Conservation (phyloP, 2,113 vertebrate genomes). For the Gambusia affinis region DNA sequence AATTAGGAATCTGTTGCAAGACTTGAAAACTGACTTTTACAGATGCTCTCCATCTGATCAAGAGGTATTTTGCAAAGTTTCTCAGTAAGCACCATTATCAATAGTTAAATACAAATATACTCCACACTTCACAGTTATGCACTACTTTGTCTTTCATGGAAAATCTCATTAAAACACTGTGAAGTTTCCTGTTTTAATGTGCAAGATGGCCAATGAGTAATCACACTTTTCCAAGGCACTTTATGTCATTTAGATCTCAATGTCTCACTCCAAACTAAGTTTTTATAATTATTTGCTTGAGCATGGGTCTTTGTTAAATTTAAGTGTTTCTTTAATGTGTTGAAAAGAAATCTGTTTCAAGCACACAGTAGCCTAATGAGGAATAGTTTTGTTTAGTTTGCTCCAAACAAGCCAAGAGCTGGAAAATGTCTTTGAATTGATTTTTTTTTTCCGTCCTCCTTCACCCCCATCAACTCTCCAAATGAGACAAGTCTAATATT, state of each 20-base stretch:
- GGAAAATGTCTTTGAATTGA: constrained; percentile 31
- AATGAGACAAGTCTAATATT: constrained; percentile 56
- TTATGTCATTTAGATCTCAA: neutral
- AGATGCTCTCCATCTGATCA: neutral
- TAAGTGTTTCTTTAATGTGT: neutral
- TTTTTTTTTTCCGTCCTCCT: constrained; percentile 2
- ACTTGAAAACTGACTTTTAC: neutral
- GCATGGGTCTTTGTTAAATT: neutral
- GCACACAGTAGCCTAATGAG: constrained; percentile 29
- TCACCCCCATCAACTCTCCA: constrained; percentile 12
- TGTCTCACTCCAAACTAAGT: neutral
- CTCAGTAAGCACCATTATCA: neutral
- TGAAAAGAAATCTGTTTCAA: constrained; percentile 13
- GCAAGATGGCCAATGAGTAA: neutral
- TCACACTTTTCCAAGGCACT: neutral
- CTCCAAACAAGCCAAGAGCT: constrained; percentile 38
- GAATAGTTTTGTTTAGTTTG: constrained; percentile 55
- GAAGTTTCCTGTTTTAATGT: neutral
- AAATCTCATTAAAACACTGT: neutral
- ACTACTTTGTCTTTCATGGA: neutral
- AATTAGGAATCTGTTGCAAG: neutral
- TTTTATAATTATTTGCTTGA: neutral
- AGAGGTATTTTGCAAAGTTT: neutral
- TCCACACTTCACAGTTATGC: neutral
- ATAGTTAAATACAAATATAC: neutral